phyloP scores from a whole-genome alignment of 92 coral and sea anemone genomes.

The Porites divaricata region DNA sequence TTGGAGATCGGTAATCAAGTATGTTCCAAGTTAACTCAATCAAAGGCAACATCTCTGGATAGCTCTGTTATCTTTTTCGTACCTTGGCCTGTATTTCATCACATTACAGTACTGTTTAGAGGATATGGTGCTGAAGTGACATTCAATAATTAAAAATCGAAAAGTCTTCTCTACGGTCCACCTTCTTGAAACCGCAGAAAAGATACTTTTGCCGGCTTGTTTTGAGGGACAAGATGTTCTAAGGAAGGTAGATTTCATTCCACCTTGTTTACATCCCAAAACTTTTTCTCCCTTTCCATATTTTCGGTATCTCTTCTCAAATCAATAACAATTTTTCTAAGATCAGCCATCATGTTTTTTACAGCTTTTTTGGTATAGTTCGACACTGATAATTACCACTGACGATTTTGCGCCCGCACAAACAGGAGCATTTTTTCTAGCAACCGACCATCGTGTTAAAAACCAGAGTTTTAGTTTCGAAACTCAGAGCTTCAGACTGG shows the following conservation, averaged over 20 bases:
- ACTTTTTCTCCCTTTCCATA: not conserved
- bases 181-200: too few relatives aligned
- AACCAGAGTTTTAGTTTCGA: too few relatives aligned
- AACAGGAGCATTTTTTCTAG: too few relatives aligned
- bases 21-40: conserved; percentile 16
- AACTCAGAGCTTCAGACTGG: too few relatives aligned
- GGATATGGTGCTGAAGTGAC: conserved; percentile 23
- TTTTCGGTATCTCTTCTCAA: not conserved
- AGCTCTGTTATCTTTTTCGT: conserved; percentile 10
- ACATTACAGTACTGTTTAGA: conserved; percentile 41
- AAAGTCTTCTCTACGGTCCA: too few relatives aligned
- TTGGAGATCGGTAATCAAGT: conserved; percentile 35
- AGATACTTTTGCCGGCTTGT: too few relatives aligned
- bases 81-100: conserved; percentile 52
- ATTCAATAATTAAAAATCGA: too few relatives aligned
- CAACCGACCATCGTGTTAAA: too few relatives aligned
- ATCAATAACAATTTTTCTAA: not conserved
- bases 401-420: too few relatives aligned
- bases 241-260: conserved; percentile 39
- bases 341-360: not conserved
- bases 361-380: too few relatives aligned
- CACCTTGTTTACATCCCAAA: not conserved
- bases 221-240: not conserved
- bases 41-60: conserved; percentile 36
- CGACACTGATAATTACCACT: too few relatives aligned